A percentile compares a stretch with the other conserved stretches of the same genome.
These are phyloP conservation scores for Latheticus oryzae DNA, from an alignment of 2,888 invertebrate genomes.

Conservation along the genomic window DNA sequence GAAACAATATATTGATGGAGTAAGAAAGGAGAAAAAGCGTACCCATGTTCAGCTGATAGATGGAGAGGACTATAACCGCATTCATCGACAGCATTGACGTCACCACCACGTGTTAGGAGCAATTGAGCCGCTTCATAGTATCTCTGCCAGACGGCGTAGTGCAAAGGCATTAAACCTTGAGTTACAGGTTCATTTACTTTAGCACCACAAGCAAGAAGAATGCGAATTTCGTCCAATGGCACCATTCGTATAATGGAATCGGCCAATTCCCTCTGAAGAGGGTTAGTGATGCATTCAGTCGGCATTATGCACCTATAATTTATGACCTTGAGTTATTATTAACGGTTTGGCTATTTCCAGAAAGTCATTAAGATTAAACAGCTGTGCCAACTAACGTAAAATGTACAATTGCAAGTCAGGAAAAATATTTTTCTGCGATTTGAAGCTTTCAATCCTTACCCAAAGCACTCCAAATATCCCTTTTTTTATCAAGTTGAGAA, in stretches of 20 bases:
- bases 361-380: slow-evolving; percentile 36
- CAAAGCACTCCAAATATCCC: slow-evolving; percentile 13
- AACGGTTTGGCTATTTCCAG: slow-evolving; percentile 40
- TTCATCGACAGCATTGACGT: slow-evolving; percentile 86
- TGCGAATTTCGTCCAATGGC: slow-evolving; percentile 86
- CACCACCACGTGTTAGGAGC: slow-evolving; percentile 83
- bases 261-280: slow-evolving; percentile 86
- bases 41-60: slow-evolving; percentile 90
- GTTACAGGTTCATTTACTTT: slow-evolving; percentile 85
- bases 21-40: slow-evolving; percentile 41
- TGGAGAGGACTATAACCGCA: slow-evolving; percentile 93
- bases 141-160: slow-evolving; percentile 93
- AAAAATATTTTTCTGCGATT: slow-evolving; percentile 21
- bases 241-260: slow-evolving; percentile 92
- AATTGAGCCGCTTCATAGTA: slow-evolving; percentile 83
- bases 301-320: slow-evolving; percentile 69
- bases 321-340: slow-evolving; percentile 33
- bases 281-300: slow-evolving; percentile 79
- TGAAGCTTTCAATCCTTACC: slow-evolving; percentile 9
- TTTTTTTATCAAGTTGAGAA: neutral
- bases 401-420: slow-evolving; percentile 4
- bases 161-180: slow-evolving; percentile 88
- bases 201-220: slow-evolving; percentile 87
- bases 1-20: neutral
- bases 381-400: slow-evolving; percentile 41